These are phyloP conservation scores for Marasmarcha lunaedactyla DNA, from an alignment of 2,888 invertebrate species.

Conservation along the genomic window DNA sequence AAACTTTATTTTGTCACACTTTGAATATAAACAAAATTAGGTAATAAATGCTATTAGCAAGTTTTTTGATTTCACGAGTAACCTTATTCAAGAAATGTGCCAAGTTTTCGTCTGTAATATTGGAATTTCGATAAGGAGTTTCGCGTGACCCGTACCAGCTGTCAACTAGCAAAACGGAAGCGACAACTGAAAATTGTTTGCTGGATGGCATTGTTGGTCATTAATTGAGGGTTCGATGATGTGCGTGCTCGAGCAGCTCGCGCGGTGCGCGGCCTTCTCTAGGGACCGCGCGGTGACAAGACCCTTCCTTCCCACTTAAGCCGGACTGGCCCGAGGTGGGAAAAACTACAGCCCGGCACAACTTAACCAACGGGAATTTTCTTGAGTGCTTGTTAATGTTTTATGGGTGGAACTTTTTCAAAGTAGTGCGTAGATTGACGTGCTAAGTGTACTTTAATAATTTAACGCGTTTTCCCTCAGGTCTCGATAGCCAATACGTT, in stretches of 20 bases:
- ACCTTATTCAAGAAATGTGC: no score
- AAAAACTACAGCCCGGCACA: slow-evolving; percentile 67
- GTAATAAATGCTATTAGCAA: no score
- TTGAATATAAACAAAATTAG: no score
- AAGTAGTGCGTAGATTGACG: slow-evolving; percentile 63
- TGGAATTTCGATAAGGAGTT: slow-evolving; percentile 31
- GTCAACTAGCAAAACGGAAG: slow-evolving; percentile 53
- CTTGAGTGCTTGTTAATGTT: slow-evolving; percentile 71
- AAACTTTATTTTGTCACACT: no score
- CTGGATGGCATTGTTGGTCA: slow-evolving; percentile 53
- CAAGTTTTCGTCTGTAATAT: slow-evolving; percentile 2
- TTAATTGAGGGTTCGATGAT: slow-evolving; percentile 66
- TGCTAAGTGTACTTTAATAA: slow-evolving; percentile 65
- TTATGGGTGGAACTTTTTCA: slow-evolving; percentile 68
- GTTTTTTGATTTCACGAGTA: no score
- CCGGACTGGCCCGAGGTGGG: slow-evolving; percentile 51
- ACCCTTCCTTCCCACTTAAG: slow-evolving; percentile 49
- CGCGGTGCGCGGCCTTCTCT: slow-evolving; percentile 48
- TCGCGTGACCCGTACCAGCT: slow-evolving; percentile 54
- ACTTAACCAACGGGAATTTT: slow-evolving; percentile 67
- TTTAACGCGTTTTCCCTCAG: slow-evolving; percentile 55
- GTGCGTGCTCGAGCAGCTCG: slow-evolving; percentile 39
- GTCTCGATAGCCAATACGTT: slow-evolving; percentile 17
- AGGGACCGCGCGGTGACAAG: slow-evolving; percentile 65
- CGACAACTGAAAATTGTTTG: slow-evolving; percentile 63